Evolutionary conservation across 1,140 invertebrate genomes (phyloP), one percentile per base, ranked within the genome.

Genomic region (Octopus sinensis): DNA sequence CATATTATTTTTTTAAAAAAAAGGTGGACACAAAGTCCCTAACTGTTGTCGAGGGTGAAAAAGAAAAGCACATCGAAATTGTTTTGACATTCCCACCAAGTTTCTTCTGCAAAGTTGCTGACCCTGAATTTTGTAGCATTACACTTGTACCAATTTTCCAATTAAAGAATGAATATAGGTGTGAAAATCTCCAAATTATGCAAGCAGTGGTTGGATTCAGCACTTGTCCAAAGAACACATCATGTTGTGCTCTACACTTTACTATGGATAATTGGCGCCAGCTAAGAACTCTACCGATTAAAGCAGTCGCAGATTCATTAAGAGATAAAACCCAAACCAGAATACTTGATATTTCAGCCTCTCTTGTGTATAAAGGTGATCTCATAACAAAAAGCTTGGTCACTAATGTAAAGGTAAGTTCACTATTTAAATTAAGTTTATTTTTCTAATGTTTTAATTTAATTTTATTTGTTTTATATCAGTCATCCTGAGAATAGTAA

Each of bases 221-320:
- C 13, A 9, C 6, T 6, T 13, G 13, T 5, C 6, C 1, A 6
- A 43, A 30, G 7, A 13, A 43, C 7, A 43, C 43, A 43, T 5
- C 6, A 4, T 13, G 6, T 6, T 87, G 86, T 83, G 85, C 82
- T 4, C 62, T 84, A 6, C 78, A 9, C 4, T 82, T 87, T 54
- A 85, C 80, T 4, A 43, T 78, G 53, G 56, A 79, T 5, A 87
- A 86, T 82, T 87, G 86, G 86, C 53, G 79, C 56, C n/a, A 51
- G 12, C 53, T 17, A 6, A 81, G 82, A 30, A 43, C 56, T 52
- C 73, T 87, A 71, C 76, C 81, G 7, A 82, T 87, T 5, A 80
- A 80, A 76, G 86, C 86, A 52, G 85, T 82, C 77, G 30, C 84
- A 13, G 86, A 87, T 54, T 68, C 56, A 5, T 17, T 87, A 12